Conservation (phyloP, 2,888 invertebrate genomes). For the Ceramica pisi region DNA sequence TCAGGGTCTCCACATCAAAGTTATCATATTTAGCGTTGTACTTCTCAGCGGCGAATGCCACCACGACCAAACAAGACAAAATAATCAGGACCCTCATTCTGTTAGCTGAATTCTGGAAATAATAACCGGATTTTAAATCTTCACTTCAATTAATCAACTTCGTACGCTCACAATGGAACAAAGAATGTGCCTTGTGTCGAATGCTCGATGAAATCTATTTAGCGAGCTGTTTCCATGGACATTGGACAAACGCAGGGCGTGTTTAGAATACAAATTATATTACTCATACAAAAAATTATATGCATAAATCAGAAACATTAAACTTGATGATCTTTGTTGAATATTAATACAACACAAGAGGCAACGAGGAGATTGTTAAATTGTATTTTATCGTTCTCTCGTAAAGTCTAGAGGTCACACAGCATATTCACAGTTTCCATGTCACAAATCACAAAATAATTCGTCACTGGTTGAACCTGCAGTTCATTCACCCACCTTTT, state of each 20-base stretch:
- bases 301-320: slow-evolving; percentile 36
- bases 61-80: slow-evolving; percentile 79
- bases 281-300: slow-evolving; percentile 43
- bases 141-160: slow-evolving; percentile 63
- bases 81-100: slow-evolving; percentile 82
- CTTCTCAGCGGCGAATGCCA: slow-evolving; percentile 83
- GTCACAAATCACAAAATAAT: slow-evolving; percentile 75
- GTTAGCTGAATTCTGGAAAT: slow-evolving; percentile 70
- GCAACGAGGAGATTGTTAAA: slow-evolving; percentile 1
- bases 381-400: slow-evolving; percentile 8
- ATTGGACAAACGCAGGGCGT: slow-evolving; percentile 69
- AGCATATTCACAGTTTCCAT: slow-evolving; percentile 45
- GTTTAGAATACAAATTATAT: slow-evolving; percentile 75
- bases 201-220: slow-evolving; percentile 73
- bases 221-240: slow-evolving; percentile 74
- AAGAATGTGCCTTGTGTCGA: slow-evolving; percentile 68
- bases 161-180: slow-evolving; percentile 63
- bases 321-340: slow-evolving; percentile 25
- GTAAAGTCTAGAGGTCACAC: slow-evolving; percentile 61
- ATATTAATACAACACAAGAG: slow-evolving; percentile 17
- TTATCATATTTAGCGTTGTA: slow-evolving; percentile 94
- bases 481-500: slow-evolving; percentile 88
- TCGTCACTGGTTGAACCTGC: slow-evolving; percentile 70
- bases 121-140: slow-evolving; percentile 59
- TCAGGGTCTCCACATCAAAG: slow-evolving; percentile 93